These are phyloP conservation scores for Argya squamiceps DNA, from an alignment of 2,797 vertebrate genomes.

Conservation along the genomic window DNA sequence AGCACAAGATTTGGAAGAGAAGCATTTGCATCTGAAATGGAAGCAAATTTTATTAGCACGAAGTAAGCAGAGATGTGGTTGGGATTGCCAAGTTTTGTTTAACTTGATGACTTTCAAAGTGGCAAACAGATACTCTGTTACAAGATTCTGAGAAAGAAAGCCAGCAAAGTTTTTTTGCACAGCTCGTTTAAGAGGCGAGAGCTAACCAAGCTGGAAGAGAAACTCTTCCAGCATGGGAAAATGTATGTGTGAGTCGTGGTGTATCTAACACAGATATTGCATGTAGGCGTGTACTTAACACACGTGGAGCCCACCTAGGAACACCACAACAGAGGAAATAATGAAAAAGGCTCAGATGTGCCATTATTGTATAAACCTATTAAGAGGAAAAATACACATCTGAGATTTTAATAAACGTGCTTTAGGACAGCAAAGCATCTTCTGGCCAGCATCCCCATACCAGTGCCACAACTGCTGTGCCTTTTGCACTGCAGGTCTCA, in stretches of 20 bases:
- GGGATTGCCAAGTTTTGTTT: background rate
- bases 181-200: background rate
- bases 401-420: background rate
- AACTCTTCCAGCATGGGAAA: background rate
- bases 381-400: background rate
- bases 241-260: background rate
- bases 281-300: rapidly evolving
- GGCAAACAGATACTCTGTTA: background rate
- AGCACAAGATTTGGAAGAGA: background rate
- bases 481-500: background rate
- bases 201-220: background rate
- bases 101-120: background rate
- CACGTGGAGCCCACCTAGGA: background rate
- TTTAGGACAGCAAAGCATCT: background rate
- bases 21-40: background rate
- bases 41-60: background rate
- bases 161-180: background rate
- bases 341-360: background rate
- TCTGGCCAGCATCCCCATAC: background rate
- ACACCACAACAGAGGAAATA: background rate
- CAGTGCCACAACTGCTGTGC: background rate
- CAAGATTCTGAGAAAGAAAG: background rate
- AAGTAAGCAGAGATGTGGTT: background rate
- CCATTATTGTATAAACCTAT: background rate
- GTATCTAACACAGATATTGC: background rate